These are phyloP conservation scores for Lophura swinhoii DNA, from an alignment of 2,797 vertebrate genomes.

Conservation along the genomic window DNA sequence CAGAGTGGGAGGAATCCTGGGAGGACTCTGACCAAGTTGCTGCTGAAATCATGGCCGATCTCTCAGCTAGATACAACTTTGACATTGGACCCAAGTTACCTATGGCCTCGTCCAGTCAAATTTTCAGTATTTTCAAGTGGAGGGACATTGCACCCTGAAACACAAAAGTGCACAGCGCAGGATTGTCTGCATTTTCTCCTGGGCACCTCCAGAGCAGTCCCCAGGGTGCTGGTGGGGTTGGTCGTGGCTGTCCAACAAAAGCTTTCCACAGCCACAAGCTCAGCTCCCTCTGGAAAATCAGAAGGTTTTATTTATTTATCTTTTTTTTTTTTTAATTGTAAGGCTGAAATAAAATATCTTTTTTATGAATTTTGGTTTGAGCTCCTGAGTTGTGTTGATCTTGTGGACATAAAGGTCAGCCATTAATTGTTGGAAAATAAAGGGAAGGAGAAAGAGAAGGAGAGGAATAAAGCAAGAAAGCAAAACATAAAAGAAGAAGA, in stretches of 20 bases:
- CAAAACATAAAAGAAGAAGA: neutral
- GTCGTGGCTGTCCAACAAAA: neutral
- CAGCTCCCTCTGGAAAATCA: neutral
- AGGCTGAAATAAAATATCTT: neutral
- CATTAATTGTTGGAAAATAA: neutral
- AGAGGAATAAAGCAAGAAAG: neutral
- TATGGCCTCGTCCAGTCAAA: neutral
- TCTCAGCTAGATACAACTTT: neutral
- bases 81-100: neutral
- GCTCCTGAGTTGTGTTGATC: neutral
- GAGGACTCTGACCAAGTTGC: neutral
- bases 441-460: neutral
- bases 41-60: neutral
- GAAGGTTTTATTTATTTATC: too few species aligned
- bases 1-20: neutral
- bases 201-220: neutral
- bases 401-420: neutral
- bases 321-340: neutral
- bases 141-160: neutral
- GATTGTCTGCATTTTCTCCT: neutral
- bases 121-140: neutral
- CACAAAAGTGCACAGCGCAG: neutral
- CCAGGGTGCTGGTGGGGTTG: rapidly evolving
- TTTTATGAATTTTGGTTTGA: neutral
- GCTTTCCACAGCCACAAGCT: neutral